These are phyloP conservation scores for Petromus typicus DNA, from an alignment of 2,113 vertebrate species.

Conservation along the genomic window DNA sequence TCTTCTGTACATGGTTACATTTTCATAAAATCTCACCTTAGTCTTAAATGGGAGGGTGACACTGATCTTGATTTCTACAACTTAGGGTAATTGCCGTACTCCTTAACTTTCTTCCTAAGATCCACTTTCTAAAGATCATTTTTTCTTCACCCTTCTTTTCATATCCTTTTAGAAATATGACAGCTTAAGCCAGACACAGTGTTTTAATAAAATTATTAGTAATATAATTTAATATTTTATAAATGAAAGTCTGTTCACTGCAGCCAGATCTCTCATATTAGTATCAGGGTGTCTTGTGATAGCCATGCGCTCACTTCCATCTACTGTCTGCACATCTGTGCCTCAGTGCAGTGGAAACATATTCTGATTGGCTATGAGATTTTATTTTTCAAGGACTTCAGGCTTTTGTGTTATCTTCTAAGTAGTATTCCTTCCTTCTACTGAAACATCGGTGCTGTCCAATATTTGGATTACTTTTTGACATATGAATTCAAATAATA, in stretches of 20 bases:
- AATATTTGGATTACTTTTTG: slow-evolving; percentile 45
- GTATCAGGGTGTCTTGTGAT: not conserved
- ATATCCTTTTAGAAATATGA: not conserved
- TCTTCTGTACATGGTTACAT: not conserved
- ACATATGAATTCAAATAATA: slow-evolving; percentile 60
- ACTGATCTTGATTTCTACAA: not conserved
- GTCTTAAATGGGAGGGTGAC: not conserved
- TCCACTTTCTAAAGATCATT: not conserved
- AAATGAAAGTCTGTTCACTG: slow-evolving; percentile 8
- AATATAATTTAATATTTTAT: slow-evolving; percentile 14
- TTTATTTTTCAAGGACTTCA: slow-evolving; percentile 3
- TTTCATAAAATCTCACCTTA: not conserved
- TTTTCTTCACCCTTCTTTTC: not conserved
- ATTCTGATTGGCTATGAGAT: not conserved
- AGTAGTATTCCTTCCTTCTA: not conserved
- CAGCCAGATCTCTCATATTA: not conserved
- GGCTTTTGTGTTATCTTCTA: not conserved
- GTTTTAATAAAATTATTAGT: slow-evolving; percentile 45
- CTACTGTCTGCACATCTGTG: not conserved
- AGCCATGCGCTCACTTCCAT: not conserved
- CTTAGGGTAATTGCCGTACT: not conserved
- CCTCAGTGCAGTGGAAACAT: not conserved
- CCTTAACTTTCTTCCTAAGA: not conserved
- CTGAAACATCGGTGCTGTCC: not conserved
- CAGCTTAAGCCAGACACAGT: not conserved